Conservation (phyloP, 2,888 invertebrate genomes). For the Drosophila paranaensis region DNA sequence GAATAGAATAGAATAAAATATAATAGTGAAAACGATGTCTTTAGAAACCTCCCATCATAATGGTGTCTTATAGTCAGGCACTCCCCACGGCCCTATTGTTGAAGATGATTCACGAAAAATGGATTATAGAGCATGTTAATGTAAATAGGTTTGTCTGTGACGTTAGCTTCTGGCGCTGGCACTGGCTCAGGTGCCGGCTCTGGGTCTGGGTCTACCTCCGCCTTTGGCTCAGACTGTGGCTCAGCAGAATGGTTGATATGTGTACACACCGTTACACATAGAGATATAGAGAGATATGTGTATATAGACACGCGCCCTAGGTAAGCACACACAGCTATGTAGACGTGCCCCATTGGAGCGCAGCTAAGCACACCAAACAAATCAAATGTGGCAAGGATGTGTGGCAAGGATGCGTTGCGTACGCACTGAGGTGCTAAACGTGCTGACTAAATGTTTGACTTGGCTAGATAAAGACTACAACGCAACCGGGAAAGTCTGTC, state of each 20-base stretch:
- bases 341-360: slow-evolving; percentile 36
- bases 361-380: slow-evolving; percentile 58
- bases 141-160: slow-evolving; percentile 35
- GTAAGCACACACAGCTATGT: slow-evolving; percentile 16
- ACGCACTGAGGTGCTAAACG: slow-evolving; percentile 58
- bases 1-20: no score
- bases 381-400: slow-evolving; percentile 58
- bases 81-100: not conserved
- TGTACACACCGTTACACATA: slow-evolving; percentile 14
- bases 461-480: slow-evolving; percentile 27
- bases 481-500: not conserved
- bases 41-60: not conserved
- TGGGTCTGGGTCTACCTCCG: not conserved
- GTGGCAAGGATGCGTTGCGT: slow-evolving; percentile 27
- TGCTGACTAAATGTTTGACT: slow-evolving; percentile 63
- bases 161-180: slow-evolving; percentile 23
- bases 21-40: no score
- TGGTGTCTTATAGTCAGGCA: slow-evolving; percentile 1
- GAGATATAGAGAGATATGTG: not conserved
- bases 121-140: slow-evolving; percentile 38
- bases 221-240: slow-evolving; percentile 7
- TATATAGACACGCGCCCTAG: slow-evolving; percentile 10
- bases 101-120: slow-evolving; percentile 14
- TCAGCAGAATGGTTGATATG: slow-evolving; percentile 19
- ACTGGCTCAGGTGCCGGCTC: not conserved